Evolutionary conservation across 2,888 invertebrate genomes (phyloP), one percentile per base, ranked within the genome.

Genomic region (Andrena flavipes): DNA sequence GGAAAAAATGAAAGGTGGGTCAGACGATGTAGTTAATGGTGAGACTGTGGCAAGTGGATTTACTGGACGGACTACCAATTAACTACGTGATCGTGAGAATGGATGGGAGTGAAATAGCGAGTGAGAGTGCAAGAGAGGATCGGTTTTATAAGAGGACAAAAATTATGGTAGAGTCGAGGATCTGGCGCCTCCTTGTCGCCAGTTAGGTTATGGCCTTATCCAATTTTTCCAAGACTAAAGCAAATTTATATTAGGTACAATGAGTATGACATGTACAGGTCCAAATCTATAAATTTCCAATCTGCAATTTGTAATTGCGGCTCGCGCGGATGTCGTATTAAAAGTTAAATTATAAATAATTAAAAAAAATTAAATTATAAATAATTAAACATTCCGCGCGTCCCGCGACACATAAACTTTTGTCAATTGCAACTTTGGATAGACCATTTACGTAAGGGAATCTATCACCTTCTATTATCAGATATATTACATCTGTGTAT

Each of bases 171-270:
- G 85, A 87, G 88, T 90, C 87, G 90, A 91, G 92, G 92, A 92
- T 90, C 92, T 92, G 89, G 92, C 91, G 91, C 91, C 88, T 91
- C 90, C 87, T 92, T 91, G 92, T 91, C 91, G 93, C 92, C 93
- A 93, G 93, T 93, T 92, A 92, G 92, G 92, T 94, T 93, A 93
- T 93, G 93, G 93, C 94, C 93, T 93, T 93, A 94, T 93, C 93
- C 93, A 93, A 93, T 93, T 93, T 93, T 94, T 93, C 92, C 93
- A 93, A 93, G 92, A 93, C 91, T 93, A 90, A 92, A 89, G 92
- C 90, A 93, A 93, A 93, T 93, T 93, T 93, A 93, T 93, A 93
- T 93, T 93, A 92, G 93, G 92, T 92, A 92, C 90, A 90, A 91
- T 91, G 91, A 92, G 89, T 90, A 88, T 88, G 88, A 91, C 89